Percentiles rank a stretch among this genome's conserved stretches.
phyloP scores from a whole-genome alignment of 2,113 vertebrate species.

The Cervus canadensis region DNA sequence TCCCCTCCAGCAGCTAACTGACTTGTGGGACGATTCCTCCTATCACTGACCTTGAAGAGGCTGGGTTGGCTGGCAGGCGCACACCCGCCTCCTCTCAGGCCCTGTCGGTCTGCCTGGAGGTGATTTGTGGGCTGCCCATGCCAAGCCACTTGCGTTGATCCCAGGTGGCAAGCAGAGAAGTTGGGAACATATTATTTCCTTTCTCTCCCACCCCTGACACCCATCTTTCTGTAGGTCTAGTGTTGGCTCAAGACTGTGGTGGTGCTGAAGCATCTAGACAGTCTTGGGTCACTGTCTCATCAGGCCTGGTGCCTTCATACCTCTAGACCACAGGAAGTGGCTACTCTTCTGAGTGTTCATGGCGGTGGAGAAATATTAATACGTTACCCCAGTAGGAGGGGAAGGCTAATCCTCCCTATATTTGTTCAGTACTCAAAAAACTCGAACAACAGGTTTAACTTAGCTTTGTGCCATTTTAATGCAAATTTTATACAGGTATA shows the following conservation, averaged over 20 bases:
- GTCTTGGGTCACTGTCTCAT: not conserved
- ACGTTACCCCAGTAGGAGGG: not conserved
- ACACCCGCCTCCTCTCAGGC: not conserved
- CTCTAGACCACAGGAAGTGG: not conserved
- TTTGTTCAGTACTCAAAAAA: conserved; percentile 53
- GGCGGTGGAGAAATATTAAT: not conserved
- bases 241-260: not conserved
- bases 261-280: not conserved
- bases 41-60: not conserved
- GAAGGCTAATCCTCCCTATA: conserved; percentile 24
- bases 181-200: not conserved
- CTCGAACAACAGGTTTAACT: conserved; percentile 55
- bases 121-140: not conserved
- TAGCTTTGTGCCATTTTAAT: conserved; percentile 30
- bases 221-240: not conserved
- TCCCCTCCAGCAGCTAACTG: not conserved
- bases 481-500: conserved; percentile 39
- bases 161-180: not conserved
- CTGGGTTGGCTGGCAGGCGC: not conserved
- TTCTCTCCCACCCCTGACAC: not conserved
- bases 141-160: not conserved
- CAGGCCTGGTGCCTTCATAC: not conserved
- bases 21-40: not conserved
- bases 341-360: not conserved
- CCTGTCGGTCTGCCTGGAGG: not conserved